Evolutionary conservation across 2,113 vertebrate genomes (phyloP).

Genomic region (Brevimyrus niger): DNA sequence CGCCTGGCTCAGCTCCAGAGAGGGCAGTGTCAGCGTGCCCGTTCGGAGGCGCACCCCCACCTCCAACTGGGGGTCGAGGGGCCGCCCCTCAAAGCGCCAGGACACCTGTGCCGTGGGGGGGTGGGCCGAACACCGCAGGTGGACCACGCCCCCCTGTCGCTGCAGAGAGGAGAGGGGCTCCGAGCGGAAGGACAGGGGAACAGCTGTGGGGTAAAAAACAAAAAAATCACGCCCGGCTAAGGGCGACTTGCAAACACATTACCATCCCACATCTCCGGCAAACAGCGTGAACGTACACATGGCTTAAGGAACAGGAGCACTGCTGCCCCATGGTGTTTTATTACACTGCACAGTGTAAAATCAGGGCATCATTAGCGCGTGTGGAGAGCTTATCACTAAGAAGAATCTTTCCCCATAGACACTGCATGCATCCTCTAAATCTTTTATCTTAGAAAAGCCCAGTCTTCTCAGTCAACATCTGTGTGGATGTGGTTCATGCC

Average conservation of each 20-base stretch:
- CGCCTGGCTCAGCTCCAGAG: slow-evolving; percentile 54
- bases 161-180: slow-evolving; percentile 75
- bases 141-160: slow-evolving; percentile 61
- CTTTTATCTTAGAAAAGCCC: background rate
- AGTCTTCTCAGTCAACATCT: background rate
- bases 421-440: background rate
- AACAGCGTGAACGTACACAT: background rate
- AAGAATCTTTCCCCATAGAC: background rate
- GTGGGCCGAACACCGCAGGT: slow-evolving; percentile 62
- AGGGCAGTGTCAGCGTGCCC: slow-evolving; percentile 65
- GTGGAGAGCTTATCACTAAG: background rate
- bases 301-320: background rate
- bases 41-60: slow-evolving; percentile 57
- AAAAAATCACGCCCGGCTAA: background rate
- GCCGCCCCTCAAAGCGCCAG: slow-evolving; percentile 74
- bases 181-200: slow-evolving; percentile 64
- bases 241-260: background rate
- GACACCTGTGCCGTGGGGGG: slow-evolving; percentile 63
- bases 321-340: background rate
- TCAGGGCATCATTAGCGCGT: background rate
- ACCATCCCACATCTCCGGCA: background rate
- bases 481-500: background rate
- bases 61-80: slow-evolving; percentile 51
- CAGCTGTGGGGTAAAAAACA: slow-evolving; percentile 36
- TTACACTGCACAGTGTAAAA: background rate